Conservation (phyloP, 2,888 invertebrate species). For the Plagiodera versicolora region DNA sequence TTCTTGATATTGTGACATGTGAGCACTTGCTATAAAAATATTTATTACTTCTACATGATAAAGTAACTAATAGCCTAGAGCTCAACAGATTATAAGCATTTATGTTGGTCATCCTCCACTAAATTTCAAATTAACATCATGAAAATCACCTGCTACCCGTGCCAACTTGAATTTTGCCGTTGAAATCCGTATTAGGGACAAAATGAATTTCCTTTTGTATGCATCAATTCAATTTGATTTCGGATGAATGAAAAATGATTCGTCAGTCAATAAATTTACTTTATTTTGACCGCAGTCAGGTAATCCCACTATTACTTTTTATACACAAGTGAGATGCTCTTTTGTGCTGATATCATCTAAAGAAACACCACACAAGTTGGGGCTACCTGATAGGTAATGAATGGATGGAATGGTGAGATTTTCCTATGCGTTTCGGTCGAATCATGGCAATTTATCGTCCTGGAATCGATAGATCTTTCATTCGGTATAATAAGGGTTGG, state of each 20-base stretch:
- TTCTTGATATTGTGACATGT: no score
- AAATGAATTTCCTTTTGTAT: constrained; percentile 20
- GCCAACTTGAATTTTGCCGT: constrained; percentile 22
- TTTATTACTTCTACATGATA: no score
- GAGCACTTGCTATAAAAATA: no score
- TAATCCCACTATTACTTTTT: constrained; percentile 5
- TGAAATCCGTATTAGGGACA: constrained; percentile 29
- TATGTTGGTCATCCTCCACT: neutral
- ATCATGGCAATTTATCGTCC: constrained; percentile 21
- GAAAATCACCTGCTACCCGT: constrained; percentile 28
- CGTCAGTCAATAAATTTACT: constrained; percentile 17
- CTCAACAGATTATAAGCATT: neutral
- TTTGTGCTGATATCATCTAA: constrained; percentile 11
- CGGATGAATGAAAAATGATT: constrained; percentile 11
- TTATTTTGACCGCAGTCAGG: constrained; percentile 25
- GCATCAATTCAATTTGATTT: constrained; percentile 1
- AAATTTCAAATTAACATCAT: neutral
- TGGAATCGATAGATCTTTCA: constrained; percentile 1
- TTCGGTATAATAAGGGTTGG: neutral
- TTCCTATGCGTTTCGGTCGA: constrained; percentile 21
- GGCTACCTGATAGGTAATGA: constrained; percentile 25
- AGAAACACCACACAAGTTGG: constrained; percentile 29
- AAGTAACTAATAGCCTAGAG: no score
- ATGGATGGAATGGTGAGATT: constrained; percentile 21
- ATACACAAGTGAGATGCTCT: neutral